A percentile compares a stretch with the other conserved stretches of the same genome.
Evolutionary conservation across 1,140 invertebrate species (phyloP).

Genomic region (Ooceraea biroi): DNA sequence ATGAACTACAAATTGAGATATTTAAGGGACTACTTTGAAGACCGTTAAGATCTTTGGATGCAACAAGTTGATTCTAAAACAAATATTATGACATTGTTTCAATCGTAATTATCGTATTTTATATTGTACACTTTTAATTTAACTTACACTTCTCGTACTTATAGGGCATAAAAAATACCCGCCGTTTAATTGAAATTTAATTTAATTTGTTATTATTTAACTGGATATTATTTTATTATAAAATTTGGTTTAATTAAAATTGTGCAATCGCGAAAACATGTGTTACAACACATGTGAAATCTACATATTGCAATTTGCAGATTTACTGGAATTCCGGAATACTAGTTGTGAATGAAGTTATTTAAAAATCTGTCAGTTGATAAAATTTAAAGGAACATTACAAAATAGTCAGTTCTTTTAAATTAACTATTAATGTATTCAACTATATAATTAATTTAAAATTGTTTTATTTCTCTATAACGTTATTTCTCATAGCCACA

Average conservation of each 20-base stretch:
- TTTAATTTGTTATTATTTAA: too few species aligned
- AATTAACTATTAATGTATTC: too few species aligned
- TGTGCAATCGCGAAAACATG: neutral
- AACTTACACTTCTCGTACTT: neutral
- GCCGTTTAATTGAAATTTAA: too few species aligned
- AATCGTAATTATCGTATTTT: neutral
- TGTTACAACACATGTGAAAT: neutral
- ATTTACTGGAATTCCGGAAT: neutral
- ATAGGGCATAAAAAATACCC: neutral
- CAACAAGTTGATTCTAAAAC: slow-evolving; percentile 3
- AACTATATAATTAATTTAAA: too few species aligned
- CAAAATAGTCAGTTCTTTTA: neutral
- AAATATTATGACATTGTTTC: neutral
- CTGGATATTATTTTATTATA: too few species aligned
- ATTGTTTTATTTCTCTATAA: too few species aligned
- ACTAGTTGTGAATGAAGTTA: neutral
- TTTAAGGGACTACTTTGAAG: neutral
- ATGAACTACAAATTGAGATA: neutral
- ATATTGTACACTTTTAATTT: too few species aligned
- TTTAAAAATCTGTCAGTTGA: slow-evolving; percentile 14
- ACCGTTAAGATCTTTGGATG: neutral
- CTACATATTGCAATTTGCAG: neutral
- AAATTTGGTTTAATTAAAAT: slow-evolving; percentile 3
- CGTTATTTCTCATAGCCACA: too few species aligned
- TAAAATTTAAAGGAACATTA: neutral